A percentile compares a stretch with the other conserved stretches of the same genome.
Conservation (phyloP, 2,888 invertebrate species). For the Phengaris arion region DNA sequence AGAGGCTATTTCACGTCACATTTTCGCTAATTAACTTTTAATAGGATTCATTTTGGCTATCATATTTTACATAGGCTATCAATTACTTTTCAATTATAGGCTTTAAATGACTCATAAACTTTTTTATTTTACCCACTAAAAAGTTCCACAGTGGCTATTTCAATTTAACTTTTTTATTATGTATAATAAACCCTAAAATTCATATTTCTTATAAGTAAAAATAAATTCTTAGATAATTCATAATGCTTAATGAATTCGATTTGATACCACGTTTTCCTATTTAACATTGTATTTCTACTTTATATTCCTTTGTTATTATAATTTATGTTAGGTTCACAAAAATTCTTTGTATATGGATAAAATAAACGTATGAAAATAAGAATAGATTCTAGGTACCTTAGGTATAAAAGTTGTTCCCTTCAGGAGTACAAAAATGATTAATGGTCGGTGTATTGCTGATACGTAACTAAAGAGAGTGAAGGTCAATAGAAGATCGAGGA, state of each 20-base stretch:
- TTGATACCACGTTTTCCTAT: slow-evolving; percentile 8
- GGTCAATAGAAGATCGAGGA: neutral
- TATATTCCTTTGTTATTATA: neutral
- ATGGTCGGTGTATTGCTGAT: neutral
- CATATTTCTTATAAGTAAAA: neutral
- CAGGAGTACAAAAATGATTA: slow-evolving; percentile 29
- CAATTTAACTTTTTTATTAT: neutral
- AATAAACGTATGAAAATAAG: neutral
- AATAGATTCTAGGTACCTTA: neutral
- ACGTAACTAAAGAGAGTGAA: slow-evolving; percentile 7
- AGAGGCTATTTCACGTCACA: neutral
- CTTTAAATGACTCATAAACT: neutral
- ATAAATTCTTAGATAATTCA: slow-evolving; percentile 9
- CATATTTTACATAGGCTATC: neutral
- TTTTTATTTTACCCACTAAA: neutral
- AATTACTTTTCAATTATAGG: neutral
- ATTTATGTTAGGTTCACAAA: neutral
- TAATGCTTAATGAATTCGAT: slow-evolving; percentile 13
- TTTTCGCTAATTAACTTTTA: neutral
- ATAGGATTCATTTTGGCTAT: neutral
- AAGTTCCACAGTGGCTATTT: neutral
- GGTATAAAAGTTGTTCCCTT: slow-evolving; percentile 35
- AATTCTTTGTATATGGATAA: neutral
- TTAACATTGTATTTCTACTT: neutral
- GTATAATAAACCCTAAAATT: slow-evolving; percentile 2